Conservation (phyloP, 2,888 invertebrate genomes). For the Tridacna crocea region DNA sequence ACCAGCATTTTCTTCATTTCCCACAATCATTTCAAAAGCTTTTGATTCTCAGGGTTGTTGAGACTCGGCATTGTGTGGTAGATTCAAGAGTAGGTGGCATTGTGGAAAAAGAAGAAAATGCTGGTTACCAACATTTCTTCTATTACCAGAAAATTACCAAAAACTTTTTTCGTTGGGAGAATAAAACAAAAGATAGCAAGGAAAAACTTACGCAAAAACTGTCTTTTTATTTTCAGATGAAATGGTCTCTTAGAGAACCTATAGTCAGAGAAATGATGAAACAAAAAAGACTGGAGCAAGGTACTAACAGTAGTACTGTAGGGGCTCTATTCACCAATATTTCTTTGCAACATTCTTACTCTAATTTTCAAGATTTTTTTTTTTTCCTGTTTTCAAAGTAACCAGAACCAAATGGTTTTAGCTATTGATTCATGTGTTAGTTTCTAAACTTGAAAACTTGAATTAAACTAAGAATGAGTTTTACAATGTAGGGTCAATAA, state of each 20-base stretch:
- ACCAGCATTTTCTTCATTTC: neutral
- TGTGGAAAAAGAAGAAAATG: neutral
- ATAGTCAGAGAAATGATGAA: conserved; percentile 71
- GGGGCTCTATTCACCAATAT: neutral
- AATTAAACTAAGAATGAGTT: too few species aligned
- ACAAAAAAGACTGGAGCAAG: conserved; percentile 57
- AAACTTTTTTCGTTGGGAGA: too few species aligned
- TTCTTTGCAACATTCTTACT: too few species aligned
- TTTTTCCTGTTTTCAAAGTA: too few species aligned
- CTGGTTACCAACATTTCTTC: neutral
- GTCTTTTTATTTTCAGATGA: conserved; percentile 65
- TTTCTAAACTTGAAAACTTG: too few species aligned
- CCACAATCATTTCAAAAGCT: neutral
- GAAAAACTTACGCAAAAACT: too few species aligned
- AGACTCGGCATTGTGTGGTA: neutral
- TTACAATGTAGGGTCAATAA: too few species aligned
- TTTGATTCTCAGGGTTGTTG: neutral
- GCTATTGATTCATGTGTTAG: too few species aligned
- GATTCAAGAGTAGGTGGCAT: too few species aligned
- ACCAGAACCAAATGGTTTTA: too few species aligned
- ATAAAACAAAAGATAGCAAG: too few species aligned
- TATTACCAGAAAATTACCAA: neutral
- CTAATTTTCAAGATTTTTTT: too few species aligned
- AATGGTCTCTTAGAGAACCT: conserved; percentile 75
- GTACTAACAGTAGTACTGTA: neutral